A percentile compares a stretch with the other conserved stretches of the same genome.
Evolutionary conservation across 2,113 vertebrate genomes (phyloP).

Genomic region (Eulemur rufifrons): DNA sequence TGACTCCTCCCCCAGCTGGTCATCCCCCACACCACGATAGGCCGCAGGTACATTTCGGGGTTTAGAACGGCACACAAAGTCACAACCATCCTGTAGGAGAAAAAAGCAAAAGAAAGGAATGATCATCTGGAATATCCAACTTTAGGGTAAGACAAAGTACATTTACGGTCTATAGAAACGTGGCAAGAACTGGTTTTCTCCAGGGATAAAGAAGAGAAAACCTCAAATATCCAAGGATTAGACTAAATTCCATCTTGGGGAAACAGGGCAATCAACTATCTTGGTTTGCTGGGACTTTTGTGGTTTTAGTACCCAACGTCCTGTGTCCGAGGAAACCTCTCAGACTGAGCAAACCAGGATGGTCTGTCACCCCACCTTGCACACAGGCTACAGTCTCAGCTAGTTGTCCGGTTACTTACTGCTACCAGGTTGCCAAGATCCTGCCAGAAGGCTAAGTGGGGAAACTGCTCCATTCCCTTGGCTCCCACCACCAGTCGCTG

Average conservation of each 20-base stretch:
- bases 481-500: conserved; percentile 95
- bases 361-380: neutral
- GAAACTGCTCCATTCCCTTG: conserved; percentile 97
- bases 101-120: neutral
- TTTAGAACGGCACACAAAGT: conserved; percentile 95
- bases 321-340: neutral
- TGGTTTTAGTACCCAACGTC: neutral
- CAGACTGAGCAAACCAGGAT: neutral
- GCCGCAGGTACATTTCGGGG: conserved; percentile 86
- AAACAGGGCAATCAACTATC: neutral
- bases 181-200: neutral
- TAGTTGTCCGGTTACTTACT: conserved; percentile 84
- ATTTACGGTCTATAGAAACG: neutral
- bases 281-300: neutral
- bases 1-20: conserved; percentile 92
- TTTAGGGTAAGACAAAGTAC: neutral
- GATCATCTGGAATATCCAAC: neutral
- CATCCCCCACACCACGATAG: conserved; percentile 90
- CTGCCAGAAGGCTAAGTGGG: conserved; percentile 95
- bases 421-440: conserved; percentile 95
- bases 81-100: conserved; percentile 93
- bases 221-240: neutral
- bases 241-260: neutral
- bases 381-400: neutral
- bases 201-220: neutral